Base-by-base conservation (phyloP, 1,140 invertebrate genomes). In the Archivesica marissinica region DNA sequence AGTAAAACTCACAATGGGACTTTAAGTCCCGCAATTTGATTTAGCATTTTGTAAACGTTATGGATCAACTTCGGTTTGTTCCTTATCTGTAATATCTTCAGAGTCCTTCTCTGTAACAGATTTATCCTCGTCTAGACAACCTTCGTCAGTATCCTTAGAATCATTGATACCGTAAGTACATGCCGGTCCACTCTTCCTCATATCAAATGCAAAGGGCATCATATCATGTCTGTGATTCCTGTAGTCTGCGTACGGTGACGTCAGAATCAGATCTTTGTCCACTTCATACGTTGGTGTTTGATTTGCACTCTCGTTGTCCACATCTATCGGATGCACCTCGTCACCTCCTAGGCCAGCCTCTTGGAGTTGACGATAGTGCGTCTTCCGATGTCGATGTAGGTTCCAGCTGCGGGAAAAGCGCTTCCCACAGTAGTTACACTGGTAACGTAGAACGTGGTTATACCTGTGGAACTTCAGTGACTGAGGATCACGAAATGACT, bases 391-490 rank as follows among this genome's bases (percentile, higher is more conserved):
- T 44, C 88, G 70, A 38, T 87, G 86, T 30, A 89, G 83, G 85
- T 89, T 89, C 88, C 88, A 89, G 41, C 88, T 88, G 17, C 88
- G 64, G n/a, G 86, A 88, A 41, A 89, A 89, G 9, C 88, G 61
- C 66, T 88, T 89, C 0, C 88, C 88, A 75, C 88, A 89, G 35
- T 86, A 85, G 47, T 88, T 88, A 77, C 88, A 89, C 11, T 80
- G 78, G 39, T 87, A 86, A 7, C 88, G 47, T 41, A 89, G 54
- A 30, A 89, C 83, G 64, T 89, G 88, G 70, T 89, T 89, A 68
- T 89, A 89, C 41, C 85, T 47, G 50, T 89, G 88, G 70, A 89
- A 89, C 84, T 89, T 89, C n/a, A 89, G 33, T 2, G 88, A 88
- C 59, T 87, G 85, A 17, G 82, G 82, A 78, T 89, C 88, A 20